phyloP scores from a whole-genome alignment of 2,113 vertebrate species.

The Aplodontia rufa region DNA sequence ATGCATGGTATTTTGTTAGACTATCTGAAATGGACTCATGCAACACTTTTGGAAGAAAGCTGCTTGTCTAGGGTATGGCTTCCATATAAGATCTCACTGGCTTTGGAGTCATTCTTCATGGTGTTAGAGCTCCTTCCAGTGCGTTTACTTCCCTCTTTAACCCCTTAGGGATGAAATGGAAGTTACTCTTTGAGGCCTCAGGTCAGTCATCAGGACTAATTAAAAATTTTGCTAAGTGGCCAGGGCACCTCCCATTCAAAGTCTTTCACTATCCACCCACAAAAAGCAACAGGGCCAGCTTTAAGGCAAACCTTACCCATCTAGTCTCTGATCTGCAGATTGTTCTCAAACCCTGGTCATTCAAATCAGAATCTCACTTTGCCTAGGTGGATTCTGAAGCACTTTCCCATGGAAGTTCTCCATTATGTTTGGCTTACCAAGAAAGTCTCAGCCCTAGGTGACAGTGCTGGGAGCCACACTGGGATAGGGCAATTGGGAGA shows the following conservation, averaged over 20 bases:
- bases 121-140: neutral
- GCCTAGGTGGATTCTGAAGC: neutral
- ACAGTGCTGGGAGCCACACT: neutral
- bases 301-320: neutral
- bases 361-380: neutral
- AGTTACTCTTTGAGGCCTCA: neutral
- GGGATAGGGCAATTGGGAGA: neutral
- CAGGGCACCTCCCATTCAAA: neutral
- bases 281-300: neutral
- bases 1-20: neutral
- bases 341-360: neutral
- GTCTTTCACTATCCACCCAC: neutral
- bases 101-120: neutral
- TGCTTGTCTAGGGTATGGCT: neutral
- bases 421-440: neutral
- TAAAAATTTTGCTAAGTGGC: neutral
- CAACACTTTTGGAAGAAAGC: neutral
- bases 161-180: accelerated
- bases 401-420: neutral
- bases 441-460: neutral
- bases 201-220: neutral
- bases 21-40: too few species aligned
- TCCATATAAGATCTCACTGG: neutral
- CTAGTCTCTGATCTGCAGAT: neutral
- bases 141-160: neutral